Conservation (phyloP, 2,113 vertebrate species). For the Sialia sialis region DNA sequence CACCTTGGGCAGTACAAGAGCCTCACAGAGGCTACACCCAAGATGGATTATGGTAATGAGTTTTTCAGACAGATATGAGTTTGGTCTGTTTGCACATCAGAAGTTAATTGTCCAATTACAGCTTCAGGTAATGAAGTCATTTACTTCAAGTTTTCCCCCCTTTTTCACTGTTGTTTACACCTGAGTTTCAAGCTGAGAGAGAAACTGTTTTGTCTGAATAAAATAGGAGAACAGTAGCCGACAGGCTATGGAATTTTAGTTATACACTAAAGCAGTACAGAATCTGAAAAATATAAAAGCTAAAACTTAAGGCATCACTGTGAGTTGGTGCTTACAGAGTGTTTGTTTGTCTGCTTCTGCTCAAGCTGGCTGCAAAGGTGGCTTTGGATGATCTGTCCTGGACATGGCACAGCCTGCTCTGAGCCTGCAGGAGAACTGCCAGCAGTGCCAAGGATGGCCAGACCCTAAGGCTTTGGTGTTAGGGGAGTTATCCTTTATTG, state of each 20-base stretch:
- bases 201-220: neutral
- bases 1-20: neutral
- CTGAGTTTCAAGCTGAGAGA: neutral
- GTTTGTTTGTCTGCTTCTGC: neutral
- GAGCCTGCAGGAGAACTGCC: neutral
- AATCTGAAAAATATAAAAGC: neutral
- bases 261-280: neutral
- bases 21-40: neutral
- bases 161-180: neutral
- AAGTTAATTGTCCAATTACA: neutral
- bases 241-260: neutral
- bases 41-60: accelerated
- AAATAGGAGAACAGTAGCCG: neutral
- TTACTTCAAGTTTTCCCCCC: neutral
- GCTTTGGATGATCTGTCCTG: neutral
- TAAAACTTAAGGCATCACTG: neutral
- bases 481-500: neutral
- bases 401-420: neutral
- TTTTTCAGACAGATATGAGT: neutral
- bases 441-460: neutral
- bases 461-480: neutral
- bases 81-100: neutral
- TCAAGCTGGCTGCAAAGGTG: neutral
- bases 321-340: neutral
- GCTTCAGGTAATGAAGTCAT: neutral